These are phyloP conservation scores for Piprites chloris DNA, from an alignment of 2,113 vertebrate species.

Conservation along the genomic window DNA sequence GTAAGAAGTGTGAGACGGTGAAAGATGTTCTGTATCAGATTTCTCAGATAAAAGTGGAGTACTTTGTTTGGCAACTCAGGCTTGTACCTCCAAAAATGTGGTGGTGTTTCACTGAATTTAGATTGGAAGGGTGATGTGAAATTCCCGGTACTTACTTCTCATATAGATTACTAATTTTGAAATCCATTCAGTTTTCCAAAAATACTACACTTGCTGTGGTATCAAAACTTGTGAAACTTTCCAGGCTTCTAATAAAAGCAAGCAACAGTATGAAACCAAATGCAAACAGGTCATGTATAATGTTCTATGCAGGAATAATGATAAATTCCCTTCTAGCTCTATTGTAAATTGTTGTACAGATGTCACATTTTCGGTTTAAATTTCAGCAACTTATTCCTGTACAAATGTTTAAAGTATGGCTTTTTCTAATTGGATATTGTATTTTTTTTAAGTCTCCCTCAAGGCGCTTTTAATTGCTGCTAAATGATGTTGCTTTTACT, in stretches of 20 bases:
- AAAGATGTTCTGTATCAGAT: slow-evolving; percentile 54
- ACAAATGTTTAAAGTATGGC: slow-evolving; percentile 87
- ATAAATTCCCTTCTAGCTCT: slow-evolving; percentile 88
- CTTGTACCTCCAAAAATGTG: slow-evolving; percentile 63
- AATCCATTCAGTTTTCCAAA: slow-evolving; percentile 64
- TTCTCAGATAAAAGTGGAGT: slow-evolving; percentile 53
- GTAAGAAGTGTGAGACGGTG: slow-evolving; percentile 46
- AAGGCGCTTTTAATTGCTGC: slow-evolving; percentile 89
- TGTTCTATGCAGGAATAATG: slow-evolving; percentile 96
- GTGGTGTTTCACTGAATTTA: slow-evolving; percentile 44
- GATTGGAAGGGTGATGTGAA: slow-evolving; percentile 52
- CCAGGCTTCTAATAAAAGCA: slow-evolving; percentile 80
- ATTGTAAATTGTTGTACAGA: slow-evolving; percentile 97
- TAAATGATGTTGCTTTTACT: slow-evolving; percentile 88
- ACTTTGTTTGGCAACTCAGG: slow-evolving; percentile 66
- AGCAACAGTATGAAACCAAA: slow-evolving; percentile 90
- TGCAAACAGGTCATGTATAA: slow-evolving; percentile 85
- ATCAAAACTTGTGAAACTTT: slow-evolving; percentile 62
- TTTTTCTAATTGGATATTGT: slow-evolving; percentile 87
- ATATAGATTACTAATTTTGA: slow-evolving; percentile 60
- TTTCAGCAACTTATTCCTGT: slow-evolving; percentile 90
- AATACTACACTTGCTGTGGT: slow-evolving; percentile 56
- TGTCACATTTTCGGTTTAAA: slow-evolving; percentile 87
- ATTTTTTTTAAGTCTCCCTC: slow-evolving; percentile 88
- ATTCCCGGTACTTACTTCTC: slow-evolving; percentile 54